Evolutionary conservation across 1,140 invertebrate genomes (phyloP).

Genomic region (Trissolcus basalis): DNA sequence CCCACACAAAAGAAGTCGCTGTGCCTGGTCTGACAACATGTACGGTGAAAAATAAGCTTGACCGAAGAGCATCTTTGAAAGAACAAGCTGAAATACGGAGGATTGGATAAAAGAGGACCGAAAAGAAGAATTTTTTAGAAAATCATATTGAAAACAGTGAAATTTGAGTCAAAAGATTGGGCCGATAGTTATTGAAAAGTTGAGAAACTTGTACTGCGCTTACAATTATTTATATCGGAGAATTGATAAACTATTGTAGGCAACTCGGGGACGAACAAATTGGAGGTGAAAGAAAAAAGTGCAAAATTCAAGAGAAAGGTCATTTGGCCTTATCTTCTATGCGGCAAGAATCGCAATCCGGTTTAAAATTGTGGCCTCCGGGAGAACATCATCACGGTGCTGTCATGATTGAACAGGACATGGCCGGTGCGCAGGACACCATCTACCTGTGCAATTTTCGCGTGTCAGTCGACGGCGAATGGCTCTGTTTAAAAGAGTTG

Average conservation of each 20-base stretch:
- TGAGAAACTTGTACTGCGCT: no score
- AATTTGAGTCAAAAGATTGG: no score
- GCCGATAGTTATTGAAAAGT: no score
- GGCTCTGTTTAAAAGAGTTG: slow-evolving; percentile 96
- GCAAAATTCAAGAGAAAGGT: slow-evolving; percentile 1
- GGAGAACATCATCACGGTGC: slow-evolving; percentile 70
- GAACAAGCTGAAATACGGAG: no score
- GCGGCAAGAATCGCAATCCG: slow-evolving; percentile 69
- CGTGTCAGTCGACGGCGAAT: slow-evolving; percentile 97
- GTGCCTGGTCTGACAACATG: no score
- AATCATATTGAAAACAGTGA: no score
- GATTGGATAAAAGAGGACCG: background rate
- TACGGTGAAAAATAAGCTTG: no score
- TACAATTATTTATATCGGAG: no score
- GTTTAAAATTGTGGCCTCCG: slow-evolving; percentile 67
- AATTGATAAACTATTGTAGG: no score
- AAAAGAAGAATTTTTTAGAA: background rate
- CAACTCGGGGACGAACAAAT: slow-evolving; percentile 4
- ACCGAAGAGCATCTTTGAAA: no score
- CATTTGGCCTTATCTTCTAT: slow-evolving; percentile 61
- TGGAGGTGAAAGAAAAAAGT: slow-evolving; percentile 8
- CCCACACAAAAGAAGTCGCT: no score
- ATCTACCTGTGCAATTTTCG: slow-evolving; percentile 98
- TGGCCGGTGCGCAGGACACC: slow-evolving; percentile 93
- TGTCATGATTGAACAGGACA: slow-evolving; percentile 79